phyloP scores from a whole-genome alignment of 2,797 vertebrate species.

The Thaleichthys pacificus region DNA sequence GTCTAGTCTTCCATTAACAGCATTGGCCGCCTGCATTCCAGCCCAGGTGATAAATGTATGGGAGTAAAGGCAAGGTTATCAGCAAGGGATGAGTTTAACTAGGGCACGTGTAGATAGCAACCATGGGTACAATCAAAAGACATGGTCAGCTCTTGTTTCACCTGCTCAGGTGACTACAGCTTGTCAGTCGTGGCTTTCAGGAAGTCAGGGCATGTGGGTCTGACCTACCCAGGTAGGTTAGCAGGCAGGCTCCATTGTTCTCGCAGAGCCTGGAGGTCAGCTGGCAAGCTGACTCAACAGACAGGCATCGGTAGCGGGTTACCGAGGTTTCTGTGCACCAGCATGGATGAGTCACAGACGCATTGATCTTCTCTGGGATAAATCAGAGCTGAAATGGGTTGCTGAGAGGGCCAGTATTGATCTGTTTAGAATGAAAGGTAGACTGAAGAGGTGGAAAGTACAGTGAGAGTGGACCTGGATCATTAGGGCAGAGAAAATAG shows the following conservation, averaged over 20 bases:
- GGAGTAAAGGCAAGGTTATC: background rate
- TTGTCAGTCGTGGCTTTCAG: conserved; percentile 35
- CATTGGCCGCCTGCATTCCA: background rate
- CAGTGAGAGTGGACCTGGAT: background rate
- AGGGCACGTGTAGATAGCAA: conserved; percentile 18
- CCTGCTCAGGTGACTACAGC: conserved; percentile 33
- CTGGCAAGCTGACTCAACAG: conserved; percentile 38
- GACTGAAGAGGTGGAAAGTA: conserved; percentile 7
- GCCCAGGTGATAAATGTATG: background rate
- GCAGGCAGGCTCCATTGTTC: conserved; percentile 27
- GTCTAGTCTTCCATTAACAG: background rate
- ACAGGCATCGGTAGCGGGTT: conserved; percentile 54
- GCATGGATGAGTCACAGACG: conserved; percentile 56
- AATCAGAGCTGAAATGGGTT: conserved; percentile 53
- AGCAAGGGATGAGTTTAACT: background rate
- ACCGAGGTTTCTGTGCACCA: conserved; percentile 37
- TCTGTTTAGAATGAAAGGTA: conserved; percentile 36
- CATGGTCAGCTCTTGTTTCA: conserved; percentile 45
- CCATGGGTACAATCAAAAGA: conserved; percentile 33
- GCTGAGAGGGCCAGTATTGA: conserved; percentile 59
- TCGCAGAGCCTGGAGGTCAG: conserved; percentile 21
- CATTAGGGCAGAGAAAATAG: background rate
- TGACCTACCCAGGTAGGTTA: conserved; percentile 34
- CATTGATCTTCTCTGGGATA: conserved; percentile 57
- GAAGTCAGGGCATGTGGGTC: conserved; percentile 31